Base-by-base conservation (phyloP, 2,797 vertebrate species). In the Cyprinodon diabolis region DNA sequence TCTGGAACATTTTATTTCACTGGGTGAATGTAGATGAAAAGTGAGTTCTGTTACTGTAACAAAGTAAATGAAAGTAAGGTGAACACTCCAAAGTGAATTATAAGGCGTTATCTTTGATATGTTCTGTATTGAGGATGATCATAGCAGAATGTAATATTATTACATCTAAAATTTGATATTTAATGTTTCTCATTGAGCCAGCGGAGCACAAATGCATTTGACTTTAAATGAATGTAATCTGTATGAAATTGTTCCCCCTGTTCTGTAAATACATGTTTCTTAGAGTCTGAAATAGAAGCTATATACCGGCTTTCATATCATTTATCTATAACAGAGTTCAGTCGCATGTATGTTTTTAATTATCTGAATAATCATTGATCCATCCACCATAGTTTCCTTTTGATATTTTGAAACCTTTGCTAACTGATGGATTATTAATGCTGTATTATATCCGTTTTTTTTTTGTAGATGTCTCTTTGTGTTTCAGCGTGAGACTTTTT, bases 171-270 rank as follows among this genome's bases (percentile, higher is more conserved):
- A 52, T 68, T 52, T 52, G 10, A 68, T 68, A 35, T 68, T 68
- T 68, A 68, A 51, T 83, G 57, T 85, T 83, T 85, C 65, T 74
- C 40, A 83, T 86, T 88, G 91, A 95, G 91, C 92, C 91, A 91
- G 83, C 87, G 60, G 88, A 92, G 84, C 87, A 90, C 82, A 90
- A 76, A 77, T 88, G 82, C 81, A 87, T 91, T 84, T 90, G 78
- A 87, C 81, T 84, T 88, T 83, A 69, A 83, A 93, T 95, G 95
- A 97, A 96, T 96, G 96, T 95, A 95, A 93, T 93, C 84, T 87
- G 80, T 92, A 90, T 91, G 78, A 87, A 91, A 89, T 87, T 69
- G 78, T 92, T 87, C 76, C 71, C 91, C 91, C 82, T 14, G 84
- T 76, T 75, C 77, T 97, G 95, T 98, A 96, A 95, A 96, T 91